Evolutionary conservation across 1,140 invertebrate species (phyloP).

Genomic region (Paraescarpia echinospica): DNA sequence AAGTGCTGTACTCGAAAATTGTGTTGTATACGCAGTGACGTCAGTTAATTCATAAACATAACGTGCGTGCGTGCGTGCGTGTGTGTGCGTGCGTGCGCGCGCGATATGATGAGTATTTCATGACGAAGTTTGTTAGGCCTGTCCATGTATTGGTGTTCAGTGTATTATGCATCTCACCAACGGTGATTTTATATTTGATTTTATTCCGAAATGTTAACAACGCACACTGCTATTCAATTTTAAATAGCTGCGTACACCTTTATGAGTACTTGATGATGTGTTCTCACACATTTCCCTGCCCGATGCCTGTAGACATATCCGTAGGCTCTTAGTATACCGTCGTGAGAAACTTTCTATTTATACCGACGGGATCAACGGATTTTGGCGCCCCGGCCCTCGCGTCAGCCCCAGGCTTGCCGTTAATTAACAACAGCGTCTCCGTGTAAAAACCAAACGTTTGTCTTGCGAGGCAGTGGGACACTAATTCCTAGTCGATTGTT

Average conservation of each 20-base stretch:
- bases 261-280: not conserved
- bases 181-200: not conserved
- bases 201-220: not conserved
- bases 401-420: not conserved
- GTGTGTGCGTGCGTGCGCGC: too few species aligned
- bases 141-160: not conserved
- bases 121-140: too few species aligned
- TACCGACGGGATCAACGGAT: not conserved
- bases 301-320: not conserved
- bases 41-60: too few species aligned
- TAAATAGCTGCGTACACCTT: not conserved
- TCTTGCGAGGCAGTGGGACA: not conserved
- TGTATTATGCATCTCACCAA: not conserved
- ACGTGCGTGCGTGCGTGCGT: too few species aligned
- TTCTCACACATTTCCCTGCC: not conserved
- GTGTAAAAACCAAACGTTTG: conserved; percentile 4
- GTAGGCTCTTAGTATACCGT: not conserved
- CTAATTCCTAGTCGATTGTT: not conserved
- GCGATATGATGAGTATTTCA: not conserved
- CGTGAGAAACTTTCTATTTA: not conserved
- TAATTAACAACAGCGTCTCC: not conserved
- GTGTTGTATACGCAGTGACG: too few species aligned
- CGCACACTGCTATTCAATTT: not conserved
- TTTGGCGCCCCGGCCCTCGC: not conserved
- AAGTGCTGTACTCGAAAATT: too few species aligned